Percentiles rank a stretch among this genome's conserved stretches.
These are phyloP conservation scores for Vidua macroura DNA, from an alignment of 2,113 vertebrate species.

Conservation along the genomic window DNA sequence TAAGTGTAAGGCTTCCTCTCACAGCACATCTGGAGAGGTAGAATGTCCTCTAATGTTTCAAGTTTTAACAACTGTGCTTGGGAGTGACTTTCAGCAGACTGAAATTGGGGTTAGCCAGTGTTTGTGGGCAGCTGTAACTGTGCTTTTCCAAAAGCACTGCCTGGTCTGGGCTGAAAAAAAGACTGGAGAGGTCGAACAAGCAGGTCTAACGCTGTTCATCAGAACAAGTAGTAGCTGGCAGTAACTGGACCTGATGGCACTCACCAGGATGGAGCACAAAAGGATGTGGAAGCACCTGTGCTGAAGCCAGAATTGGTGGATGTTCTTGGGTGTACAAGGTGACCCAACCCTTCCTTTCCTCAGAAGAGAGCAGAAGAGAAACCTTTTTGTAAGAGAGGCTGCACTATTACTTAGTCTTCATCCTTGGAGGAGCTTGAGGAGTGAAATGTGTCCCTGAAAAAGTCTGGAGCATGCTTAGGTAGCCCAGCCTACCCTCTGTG, in stretches of 20 bases:
- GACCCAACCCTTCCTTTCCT: accelerated
- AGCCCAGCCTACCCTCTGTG: not conserved
- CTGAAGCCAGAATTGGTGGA: not conserved
- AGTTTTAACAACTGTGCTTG: not conserved
- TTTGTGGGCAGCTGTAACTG: not conserved
- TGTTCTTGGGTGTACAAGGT: not conserved
- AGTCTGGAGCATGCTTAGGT: not conserved
- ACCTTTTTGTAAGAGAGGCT: not conserved
- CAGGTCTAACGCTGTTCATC: not conserved
- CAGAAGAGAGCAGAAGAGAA: not conserved
- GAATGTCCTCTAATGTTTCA: not conserved
- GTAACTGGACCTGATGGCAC: not conserved
- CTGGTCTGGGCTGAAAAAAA: accelerated
- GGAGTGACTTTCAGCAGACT: not conserved
- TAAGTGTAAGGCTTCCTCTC: not conserved
- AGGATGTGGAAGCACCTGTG: not conserved
- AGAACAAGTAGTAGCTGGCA: not conserved
- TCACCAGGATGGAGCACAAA: not conserved
- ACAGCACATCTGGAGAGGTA: not conserved
- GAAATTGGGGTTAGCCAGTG: not conserved
- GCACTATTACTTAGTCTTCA: not conserved
- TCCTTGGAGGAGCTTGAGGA: not conserved
- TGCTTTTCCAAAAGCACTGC: not conserved
- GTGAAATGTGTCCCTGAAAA: not conserved
- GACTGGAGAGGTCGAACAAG: not conserved